phyloP scores from a whole-genome alignment of 2,888 invertebrate genomes.

The Philopedon plagiatum region DNA sequence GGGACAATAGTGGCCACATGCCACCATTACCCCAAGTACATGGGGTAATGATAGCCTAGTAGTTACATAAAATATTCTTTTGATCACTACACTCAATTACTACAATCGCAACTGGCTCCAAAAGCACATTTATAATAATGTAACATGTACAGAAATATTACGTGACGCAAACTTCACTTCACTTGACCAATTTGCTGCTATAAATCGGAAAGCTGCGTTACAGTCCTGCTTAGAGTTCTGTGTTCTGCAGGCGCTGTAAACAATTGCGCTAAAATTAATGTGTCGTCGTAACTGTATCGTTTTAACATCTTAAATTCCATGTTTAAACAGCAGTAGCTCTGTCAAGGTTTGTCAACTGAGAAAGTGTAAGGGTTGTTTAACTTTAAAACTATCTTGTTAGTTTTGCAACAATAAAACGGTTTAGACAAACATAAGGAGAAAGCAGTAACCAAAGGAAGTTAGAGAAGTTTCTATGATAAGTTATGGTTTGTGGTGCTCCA shows the following conservation, averaged over 20 bases:
- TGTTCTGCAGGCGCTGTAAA: conserved; percentile 5
- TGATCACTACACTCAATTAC: too few relatives aligned
- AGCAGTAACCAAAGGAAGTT: conserved; percentile 2
- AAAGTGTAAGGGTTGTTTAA: conserved; percentile 25
- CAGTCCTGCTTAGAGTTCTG: neutral
- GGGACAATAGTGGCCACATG: too few relatives aligned
- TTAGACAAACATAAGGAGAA: conserved; percentile 18
- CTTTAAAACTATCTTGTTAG: conserved; percentile 30
- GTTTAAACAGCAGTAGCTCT: conserved; percentile 22
- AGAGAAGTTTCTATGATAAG: neutral
- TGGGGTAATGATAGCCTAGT: too few relatives aligned
- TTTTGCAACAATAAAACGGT: conserved; percentile 21
- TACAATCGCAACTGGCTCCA: too few relatives aligned
- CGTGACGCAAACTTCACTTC: neutral
- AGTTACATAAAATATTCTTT: too few relatives aligned
- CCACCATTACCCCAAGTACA: too few relatives aligned
- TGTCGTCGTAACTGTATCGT: conserved; percentile 27
- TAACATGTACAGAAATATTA: too few relatives aligned
- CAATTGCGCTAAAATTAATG: conserved; percentile 21
- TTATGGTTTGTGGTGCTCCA: neutral
- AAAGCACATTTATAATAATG: too few relatives aligned
- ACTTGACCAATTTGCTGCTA: neutral
- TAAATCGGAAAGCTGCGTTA: neutral
- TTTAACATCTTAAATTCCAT: conserved; percentile 27
- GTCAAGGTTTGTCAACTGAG: conserved; percentile 23